Evolutionary conservation across 2,888 invertebrate genomes (phyloP).

Genomic region (Ethmia dodecea): DNA sequence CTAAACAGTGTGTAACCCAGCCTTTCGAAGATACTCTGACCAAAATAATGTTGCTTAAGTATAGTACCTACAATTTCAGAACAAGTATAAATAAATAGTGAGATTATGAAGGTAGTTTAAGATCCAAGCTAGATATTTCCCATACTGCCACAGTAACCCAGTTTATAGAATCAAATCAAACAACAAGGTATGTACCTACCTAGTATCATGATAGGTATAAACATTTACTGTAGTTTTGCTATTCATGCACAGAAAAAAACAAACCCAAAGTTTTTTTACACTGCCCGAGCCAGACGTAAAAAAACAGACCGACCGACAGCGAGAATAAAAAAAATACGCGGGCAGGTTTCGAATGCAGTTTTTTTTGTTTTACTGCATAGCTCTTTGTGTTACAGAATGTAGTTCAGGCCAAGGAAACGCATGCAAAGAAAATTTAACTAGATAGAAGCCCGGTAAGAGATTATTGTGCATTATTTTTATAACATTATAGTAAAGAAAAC

Average conservation of each 20-base stretch:
- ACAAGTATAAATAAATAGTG: no score
- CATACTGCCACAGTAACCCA: no score
- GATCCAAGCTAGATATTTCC: no score
- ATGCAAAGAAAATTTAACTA: constrained; percentile 10
- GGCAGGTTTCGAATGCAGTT: constrained; percentile 69
- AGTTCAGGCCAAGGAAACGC: constrained; percentile 13
- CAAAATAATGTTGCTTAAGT: no score
- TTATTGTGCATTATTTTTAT: constrained; percentile 54
- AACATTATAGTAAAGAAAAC: constrained; percentile 66
- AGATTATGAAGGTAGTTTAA: no score
- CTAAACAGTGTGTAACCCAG: no score
- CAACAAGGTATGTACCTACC: not conserved
- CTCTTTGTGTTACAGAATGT: constrained; percentile 9
- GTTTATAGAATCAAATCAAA: no score
- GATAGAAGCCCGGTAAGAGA: constrained; percentile 21
- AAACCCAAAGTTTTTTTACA: constrained; percentile 20
- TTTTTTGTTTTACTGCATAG: constrained; percentile 27
- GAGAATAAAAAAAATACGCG: constrained; percentile 67
- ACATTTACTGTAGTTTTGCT: not conserved
- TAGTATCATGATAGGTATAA: not conserved
- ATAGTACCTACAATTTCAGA: no score
- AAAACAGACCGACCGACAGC: constrained; percentile 54
- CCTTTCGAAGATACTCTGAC: no score
- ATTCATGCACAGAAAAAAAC: constrained; percentile 23
- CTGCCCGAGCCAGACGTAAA: constrained; percentile 60